These are phyloP conservation scores for Eutolmus rufibarbis DNA, from an alignment of 2,888 invertebrate species.

Conservation along the genomic window DNA sequence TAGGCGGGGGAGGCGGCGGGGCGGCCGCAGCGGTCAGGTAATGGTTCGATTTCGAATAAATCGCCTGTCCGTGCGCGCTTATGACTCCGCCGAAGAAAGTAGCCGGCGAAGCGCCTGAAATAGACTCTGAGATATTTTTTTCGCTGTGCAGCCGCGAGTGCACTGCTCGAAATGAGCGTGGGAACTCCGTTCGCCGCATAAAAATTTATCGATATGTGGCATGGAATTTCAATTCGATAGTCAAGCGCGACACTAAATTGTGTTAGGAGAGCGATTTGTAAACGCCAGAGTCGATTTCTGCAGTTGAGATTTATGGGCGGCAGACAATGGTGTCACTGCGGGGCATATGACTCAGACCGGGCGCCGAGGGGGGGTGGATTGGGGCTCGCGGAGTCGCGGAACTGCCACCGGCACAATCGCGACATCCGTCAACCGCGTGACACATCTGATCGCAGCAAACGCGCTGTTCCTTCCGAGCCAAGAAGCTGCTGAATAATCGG, in stretches of 20 bases:
- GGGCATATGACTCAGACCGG: neutral
- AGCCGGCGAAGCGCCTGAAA: neutral
- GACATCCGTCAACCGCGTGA: neutral
- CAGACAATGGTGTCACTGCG: constrained; percentile 12
- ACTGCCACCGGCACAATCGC: neutral
- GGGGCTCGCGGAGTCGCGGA: neutral
- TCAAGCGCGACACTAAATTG: constrained; percentile 17
- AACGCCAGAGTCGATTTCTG: constrained; percentile 13
- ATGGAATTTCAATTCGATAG: constrained; percentile 29
- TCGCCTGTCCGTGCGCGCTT: neutral
- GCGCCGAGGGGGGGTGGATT: too few relatives aligned
- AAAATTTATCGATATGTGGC: constrained; percentile 33
- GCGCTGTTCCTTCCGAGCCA: neutral
- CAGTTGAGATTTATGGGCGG: neutral
- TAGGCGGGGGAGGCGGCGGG: neutral
- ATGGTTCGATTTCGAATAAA: constrained; percentile 32
- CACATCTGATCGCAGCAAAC: constrained; percentile 7
- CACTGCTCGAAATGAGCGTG: constrained; percentile 21
- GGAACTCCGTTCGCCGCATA: constrained; percentile 1
- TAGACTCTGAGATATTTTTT: neutral
- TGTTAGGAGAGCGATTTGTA: constrained; percentile 25
- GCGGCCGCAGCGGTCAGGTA: neutral
- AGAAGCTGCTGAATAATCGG: constrained; percentile 30
- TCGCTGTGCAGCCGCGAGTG: neutral
- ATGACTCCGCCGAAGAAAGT: neutral